These are phyloP conservation scores for Dicyrtoma fusca DNA, from an alignment of 2,888 invertebrate genomes.

Conservation along the genomic window DNA sequence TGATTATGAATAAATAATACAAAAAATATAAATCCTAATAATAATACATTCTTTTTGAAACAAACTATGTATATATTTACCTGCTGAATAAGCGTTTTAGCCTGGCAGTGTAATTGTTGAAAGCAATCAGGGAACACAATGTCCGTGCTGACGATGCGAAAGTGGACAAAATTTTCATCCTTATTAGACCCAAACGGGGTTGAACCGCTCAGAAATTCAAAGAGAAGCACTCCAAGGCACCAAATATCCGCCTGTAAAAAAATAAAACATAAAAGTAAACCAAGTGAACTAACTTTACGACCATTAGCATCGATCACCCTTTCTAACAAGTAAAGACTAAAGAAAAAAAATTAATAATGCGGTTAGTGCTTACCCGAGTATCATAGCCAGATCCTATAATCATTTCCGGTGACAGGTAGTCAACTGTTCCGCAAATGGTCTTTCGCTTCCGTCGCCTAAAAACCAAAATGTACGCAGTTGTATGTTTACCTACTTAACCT, in stretches of 20 bases:
- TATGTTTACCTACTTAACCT: too few species aligned
- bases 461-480: too few species aligned
- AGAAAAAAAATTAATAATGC: too few species aligned
- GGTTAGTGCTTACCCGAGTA: slow-evolving; percentile 66
- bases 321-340: too few species aligned
- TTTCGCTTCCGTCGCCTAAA: too few species aligned
- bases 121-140: slow-evolving; percentile 57
- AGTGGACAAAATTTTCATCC: too few species aligned
- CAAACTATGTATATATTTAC: slow-evolving; percentile 57
- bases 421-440: slow-evolving; percentile 92
- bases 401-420: slow-evolving; percentile 98
- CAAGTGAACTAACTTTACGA: too few species aligned
- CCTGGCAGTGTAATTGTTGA: too few species aligned
- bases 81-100: slow-evolving; percentile 76
- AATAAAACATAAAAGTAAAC: neutral
- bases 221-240: slow-evolving; percentile 94
- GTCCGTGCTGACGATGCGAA: too few species aligned
- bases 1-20: neutral
- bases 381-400: slow-evolving; percentile 78
- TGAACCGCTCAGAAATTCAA: slow-evolving; percentile 87
- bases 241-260: slow-evolving; percentile 77
- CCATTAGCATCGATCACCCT: too few species aligned
- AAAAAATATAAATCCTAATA: neutral
- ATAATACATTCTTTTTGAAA: too few species aligned
- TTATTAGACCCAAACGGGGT: slow-evolving; percentile 92